Evolutionary conservation across 2,888 invertebrate species (phyloP), one percentile per base, ranked within the genome.

Genomic region (Nasonovia ribisnigri): DNA sequence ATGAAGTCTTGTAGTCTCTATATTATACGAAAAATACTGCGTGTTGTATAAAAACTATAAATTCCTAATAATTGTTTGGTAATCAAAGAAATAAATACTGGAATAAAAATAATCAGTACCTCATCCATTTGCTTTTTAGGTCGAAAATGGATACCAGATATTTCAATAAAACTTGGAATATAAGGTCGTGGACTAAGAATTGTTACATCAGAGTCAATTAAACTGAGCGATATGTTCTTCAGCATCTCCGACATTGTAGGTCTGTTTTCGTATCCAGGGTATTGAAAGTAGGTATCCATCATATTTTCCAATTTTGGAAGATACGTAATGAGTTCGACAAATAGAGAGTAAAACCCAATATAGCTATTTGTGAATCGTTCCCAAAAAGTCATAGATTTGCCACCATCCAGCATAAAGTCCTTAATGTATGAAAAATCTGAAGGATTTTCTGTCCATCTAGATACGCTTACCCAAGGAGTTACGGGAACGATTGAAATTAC

Each of bases 71-170:
- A 51, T 51, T 36, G 10, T 20, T 36, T n/a, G n/a, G 24, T 36
- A 24, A 24, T 51, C 1, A 46, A 51, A 88, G 36, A 51, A 10
- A 51, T 5, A 36, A n/a, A 48, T 29, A 51, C 36, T 51, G 24
- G 0, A 54, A 26, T 88, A 10, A 67, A 77, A 77, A 20, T 1
- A 88, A 43, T 57, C 20, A 57, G 5, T 51, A 93, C 93, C 57
- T 90, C 16, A 29, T 60, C 42, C 36, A 93, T 86, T 67, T 84
- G 86, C 48, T 95, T 95, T 8, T 95, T 94, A 3, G 95, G 95
- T 36, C 93, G 94, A 86, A 95, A 94, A 92, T 95, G 95, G 94
- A 95, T 94, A 48, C 95, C 95, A n/a, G 95, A 95, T 13, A 95
- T 95, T 86, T 95, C 95, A 46, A 95, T 94, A 29, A 95, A 94